Evolutionary conservation across 35 echinoderm and acorn worm species (phyloP), one percentile per base, ranked within the genome.

Genomic region (Chiridota heheva): DNA sequence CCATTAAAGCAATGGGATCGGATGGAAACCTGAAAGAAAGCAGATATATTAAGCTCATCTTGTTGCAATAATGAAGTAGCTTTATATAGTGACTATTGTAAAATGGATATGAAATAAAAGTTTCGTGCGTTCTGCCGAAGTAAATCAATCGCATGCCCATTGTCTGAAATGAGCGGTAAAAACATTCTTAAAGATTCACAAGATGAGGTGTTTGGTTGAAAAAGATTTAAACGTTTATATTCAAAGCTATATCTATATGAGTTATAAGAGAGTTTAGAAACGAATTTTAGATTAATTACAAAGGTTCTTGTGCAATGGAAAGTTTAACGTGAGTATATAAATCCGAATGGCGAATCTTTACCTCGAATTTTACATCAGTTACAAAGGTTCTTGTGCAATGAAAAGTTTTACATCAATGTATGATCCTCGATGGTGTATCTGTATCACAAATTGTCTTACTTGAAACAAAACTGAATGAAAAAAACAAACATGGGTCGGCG

Each of bases 11-110:
- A 15, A 60, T 28, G 22, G 36, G 34, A 37, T 90, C 80, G 22
- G 37, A 43, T n/a, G 78, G 51, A 37, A 90, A 90, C 60, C 87
- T 90, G 39, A 22, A 25, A 58, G 2, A 72, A 36, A 66, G 36
- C 7, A 67, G 68, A 44, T 41, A 55, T 13, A 55, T 16, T 18
- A 56, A 18, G 16, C 49, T 18, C 16, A 18, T 18, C 25, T 56
- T 18, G 16, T 24, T 18, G 16, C 1, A 0, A 56, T 56, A 56
- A 56, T 0, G 16, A 56, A 18, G 16, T 56, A 16, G 49, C 49
- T 24, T 56, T 18, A 27, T 67, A 29, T 75, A 78, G 83, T 58
- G 82, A 92, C 90, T 92, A 82, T 37, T 92, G 90, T 69, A 92
- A 74, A 27, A 92, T 56, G 1, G 90, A 78, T 35, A 82, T 69